Evolutionary conservation across 2,888 invertebrate species (phyloP).

Genomic region (Spodoptera littoralis): DNA sequence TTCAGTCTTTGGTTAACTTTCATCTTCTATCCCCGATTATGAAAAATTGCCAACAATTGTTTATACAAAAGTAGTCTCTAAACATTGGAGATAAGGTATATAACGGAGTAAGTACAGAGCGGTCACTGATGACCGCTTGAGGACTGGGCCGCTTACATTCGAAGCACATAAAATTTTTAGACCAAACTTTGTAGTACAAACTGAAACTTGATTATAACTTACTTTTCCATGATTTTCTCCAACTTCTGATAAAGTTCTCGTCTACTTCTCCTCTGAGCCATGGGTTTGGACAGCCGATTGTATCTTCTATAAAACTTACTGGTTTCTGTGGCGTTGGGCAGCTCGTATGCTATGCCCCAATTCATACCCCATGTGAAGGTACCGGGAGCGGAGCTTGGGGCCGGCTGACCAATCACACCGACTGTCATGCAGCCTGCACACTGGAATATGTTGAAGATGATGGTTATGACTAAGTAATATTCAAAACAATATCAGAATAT

Average conservation of each 20-base stretch:
- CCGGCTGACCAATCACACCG: slow-evolving; percentile 71
- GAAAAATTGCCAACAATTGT: no score
- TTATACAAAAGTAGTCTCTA: no score
- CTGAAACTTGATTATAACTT: slow-evolving; percentile 16
- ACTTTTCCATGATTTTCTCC: slow-evolving; percentile 91
- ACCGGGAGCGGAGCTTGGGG: slow-evolving; percentile 81
- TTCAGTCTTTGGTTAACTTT: no score
- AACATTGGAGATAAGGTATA: no score
- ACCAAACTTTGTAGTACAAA: no score
- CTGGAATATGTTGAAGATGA: slow-evolving; percentile 57
- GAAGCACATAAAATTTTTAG: no score
- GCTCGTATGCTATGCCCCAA: slow-evolving; percentile 92
- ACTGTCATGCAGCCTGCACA: slow-evolving; percentile 90
- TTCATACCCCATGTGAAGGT: slow-evolving; percentile 91
- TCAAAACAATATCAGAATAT: no score
- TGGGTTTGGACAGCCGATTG: slow-evolving; percentile 73
- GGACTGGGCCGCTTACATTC: no score
- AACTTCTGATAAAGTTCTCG: slow-evolving; percentile 91
- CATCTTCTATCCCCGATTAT: no score
- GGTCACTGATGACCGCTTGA: no score
- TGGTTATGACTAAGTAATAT: no score
- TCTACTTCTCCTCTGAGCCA: slow-evolving; percentile 90
- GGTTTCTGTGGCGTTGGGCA: slow-evolving; percentile 88
- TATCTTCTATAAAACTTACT: slow-evolving; percentile 70
- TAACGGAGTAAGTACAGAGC: no score